Evolutionary conservation across 2,113 vertebrate species (phyloP).

Genomic region (Prinia subflava): DNA sequence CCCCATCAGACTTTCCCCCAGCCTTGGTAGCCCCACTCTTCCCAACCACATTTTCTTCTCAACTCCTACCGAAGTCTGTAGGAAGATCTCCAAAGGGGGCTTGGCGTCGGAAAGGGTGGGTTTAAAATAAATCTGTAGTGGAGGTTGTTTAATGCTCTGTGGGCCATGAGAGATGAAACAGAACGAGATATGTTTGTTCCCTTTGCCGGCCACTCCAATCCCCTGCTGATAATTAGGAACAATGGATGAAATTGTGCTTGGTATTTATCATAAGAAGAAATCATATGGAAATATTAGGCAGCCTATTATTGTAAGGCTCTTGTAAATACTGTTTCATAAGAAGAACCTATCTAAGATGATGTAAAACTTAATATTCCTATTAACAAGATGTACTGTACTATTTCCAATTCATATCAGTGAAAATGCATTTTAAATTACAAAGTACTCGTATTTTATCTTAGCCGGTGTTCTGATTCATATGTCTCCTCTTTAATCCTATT

Average conservation of each 20-base stretch:
- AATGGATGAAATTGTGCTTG: conserved; percentile 32
- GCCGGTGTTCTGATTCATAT: conserved; percentile 8
- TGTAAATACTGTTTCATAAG: conserved; percentile 48
- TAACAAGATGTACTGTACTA: conserved; percentile 20
- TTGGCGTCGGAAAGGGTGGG: not conserved
- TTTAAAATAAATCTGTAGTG: not conserved
- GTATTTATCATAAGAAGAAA: conserved; percentile 29
- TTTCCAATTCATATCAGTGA: conserved; percentile 12
- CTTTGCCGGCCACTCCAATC: not conserved
- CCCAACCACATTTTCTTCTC: not conserved
- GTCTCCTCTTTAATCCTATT: conserved; percentile 36
- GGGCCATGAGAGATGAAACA: not conserved
- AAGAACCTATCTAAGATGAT: conserved; percentile 30
- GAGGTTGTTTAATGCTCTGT: not conserved
- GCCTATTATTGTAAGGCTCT: conserved; percentile 33
- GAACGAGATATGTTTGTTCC: not conserved
- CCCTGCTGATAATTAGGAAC: conserved; percentile 8
- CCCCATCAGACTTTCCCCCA: not conserved
- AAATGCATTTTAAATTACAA: conserved; percentile 45
- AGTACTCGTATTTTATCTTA: conserved; percentile 19
- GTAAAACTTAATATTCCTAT: conserved; percentile 59
- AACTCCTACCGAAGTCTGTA: not conserved
- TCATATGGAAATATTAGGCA: conserved; percentile 43
- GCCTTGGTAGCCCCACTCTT: not conserved
- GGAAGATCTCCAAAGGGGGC: not conserved